Percentiles rank a stretch among this genome's conserved stretches.
phyloP scores from a whole-genome alignment of 2,797 vertebrate genomes.

The Eurystomus glaucurus region DNA sequence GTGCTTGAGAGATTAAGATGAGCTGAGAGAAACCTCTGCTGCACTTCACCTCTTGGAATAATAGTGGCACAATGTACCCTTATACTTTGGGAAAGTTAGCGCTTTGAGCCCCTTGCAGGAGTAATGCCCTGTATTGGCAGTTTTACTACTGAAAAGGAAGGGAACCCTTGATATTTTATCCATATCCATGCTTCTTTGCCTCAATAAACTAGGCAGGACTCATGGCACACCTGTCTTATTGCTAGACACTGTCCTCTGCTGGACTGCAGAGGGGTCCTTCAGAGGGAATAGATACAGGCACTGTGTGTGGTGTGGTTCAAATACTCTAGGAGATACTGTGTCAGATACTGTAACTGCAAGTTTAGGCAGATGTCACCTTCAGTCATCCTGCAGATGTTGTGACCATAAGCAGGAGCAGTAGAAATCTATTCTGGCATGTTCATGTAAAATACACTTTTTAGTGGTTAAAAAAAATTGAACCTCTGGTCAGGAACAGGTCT shows the following conservation, averaged over 20 bases:
- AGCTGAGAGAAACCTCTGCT: neutral
- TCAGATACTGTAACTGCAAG: neutral
- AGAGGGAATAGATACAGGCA: neutral
- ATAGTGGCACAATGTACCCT: neutral
- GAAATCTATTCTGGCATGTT: neutral
- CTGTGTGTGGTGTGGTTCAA: neutral
- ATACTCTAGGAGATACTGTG: neutral
- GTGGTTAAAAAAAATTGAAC: neutral
- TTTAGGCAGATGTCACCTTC: neutral
- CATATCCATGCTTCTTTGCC: neutral
- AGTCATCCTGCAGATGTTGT: neutral
- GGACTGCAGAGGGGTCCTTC: neutral
- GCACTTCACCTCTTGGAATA: neutral
- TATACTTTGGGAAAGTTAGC: neutral
- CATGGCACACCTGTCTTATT: neutral
- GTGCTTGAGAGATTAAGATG: neutral
- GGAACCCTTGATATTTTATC: neutral
- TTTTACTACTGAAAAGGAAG: neutral
- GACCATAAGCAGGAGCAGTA: neutral
- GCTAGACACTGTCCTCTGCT: slow-evolving; percentile 10
- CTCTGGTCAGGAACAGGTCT: neutral
- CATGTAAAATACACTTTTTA: neutral
- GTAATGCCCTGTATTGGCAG: neutral
- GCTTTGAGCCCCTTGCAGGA: neutral
- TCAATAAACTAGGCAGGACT: neutral